These are phyloP conservation scores for Hippasteria phrygiana DNA, from an alignment of 53 echinoderm and acorn worm genomes.

Conservation along the genomic window DNA sequence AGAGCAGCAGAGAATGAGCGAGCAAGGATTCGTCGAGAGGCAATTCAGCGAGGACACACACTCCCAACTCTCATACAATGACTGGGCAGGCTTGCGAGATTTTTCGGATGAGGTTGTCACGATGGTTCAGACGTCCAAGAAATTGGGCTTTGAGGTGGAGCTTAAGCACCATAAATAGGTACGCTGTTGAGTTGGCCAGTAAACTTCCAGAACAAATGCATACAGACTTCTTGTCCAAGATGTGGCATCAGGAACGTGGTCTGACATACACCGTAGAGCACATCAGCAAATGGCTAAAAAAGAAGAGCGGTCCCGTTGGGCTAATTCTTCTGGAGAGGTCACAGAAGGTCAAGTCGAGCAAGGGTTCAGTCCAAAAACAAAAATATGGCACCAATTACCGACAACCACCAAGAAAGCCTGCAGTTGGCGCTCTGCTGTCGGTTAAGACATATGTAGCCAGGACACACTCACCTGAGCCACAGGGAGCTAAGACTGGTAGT, in stretches of 20 bases:
- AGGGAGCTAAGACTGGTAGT: neutral
- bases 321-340: neutral
- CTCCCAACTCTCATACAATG: neutral
- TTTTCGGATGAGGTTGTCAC: neutral
- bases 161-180: neutral
- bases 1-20: neutral
- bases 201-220: neutral
- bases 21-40: neutral
- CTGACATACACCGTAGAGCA: neutral
- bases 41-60: neutral
- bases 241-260: neutral
- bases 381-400: neutral
- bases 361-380: neutral
- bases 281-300: neutral
- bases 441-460: neutral
- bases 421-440: neutral
- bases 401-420: neutral
- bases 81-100: neutral
- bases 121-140: neutral
- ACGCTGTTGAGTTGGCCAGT: neutral
- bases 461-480: neutral
- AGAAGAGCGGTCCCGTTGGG: constrained; percentile 10
- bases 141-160: neutral
- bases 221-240: neutral
- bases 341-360: neutral